These are phyloP conservation scores for Hassar affinis DNA, from an alignment of 2,113 vertebrate species.

Conservation along the genomic window DNA sequence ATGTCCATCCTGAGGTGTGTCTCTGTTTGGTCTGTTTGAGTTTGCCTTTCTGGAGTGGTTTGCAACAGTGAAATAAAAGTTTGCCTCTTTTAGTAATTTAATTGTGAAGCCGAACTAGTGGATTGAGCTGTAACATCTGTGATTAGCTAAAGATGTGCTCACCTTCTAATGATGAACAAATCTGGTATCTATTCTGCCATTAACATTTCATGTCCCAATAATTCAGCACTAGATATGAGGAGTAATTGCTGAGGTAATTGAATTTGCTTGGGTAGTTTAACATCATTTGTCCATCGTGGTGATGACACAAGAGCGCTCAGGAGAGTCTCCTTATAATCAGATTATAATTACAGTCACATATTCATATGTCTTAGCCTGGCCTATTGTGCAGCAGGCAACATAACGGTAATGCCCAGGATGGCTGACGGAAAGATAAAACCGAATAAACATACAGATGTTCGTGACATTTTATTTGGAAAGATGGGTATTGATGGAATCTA, in stretches of 20 bases:
- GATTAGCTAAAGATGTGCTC: constrained; percentile 68
- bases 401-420: constrained; percentile 4
- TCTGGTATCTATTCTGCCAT: constrained; percentile 73
- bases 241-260: constrained; percentile 78
- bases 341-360: constrained; percentile 66
- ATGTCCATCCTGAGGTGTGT: background rate
- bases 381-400: constrained; percentile 63
- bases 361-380: constrained; percentile 70
- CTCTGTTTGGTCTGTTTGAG: background rate
- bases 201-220: constrained; percentile 76
- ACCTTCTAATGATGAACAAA: constrained; percentile 73
- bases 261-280: constrained; percentile 79
- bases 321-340: constrained; percentile 74
- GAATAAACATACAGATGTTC: background rate
- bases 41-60: background rate
- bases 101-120: constrained; percentile 32
- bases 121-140: constrained; percentile 62
- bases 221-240: constrained; percentile 69
- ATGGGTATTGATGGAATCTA: background rate
- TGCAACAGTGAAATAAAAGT: constrained; percentile 6
- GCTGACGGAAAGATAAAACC: background rate
- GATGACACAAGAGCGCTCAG: constrained; percentile 67
- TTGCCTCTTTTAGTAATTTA: background rate
- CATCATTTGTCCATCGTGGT: constrained; percentile 72
- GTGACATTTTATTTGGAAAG: constrained; percentile 1